Base-by-base conservation (phyloP, 2,113 vertebrate species). In the Casuarius casuarius region DNA sequence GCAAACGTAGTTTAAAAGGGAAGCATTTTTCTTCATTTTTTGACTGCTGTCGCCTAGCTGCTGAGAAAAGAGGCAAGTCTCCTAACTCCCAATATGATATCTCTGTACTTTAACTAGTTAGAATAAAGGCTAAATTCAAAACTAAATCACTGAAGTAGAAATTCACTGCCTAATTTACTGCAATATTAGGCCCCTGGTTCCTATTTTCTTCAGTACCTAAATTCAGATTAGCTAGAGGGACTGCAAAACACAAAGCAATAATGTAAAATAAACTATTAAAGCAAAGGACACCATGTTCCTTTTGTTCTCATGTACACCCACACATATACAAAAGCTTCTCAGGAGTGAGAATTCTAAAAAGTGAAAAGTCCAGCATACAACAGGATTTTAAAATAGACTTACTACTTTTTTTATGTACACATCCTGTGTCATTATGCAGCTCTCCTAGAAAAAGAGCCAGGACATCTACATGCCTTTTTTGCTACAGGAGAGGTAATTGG, bases 221-320 rank as follows among this genome's bases (percentile, higher is more conserved):
- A 97, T 94, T 94, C 93, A 96, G 93, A 96, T 94, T 96, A 95
- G 94, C 97, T 96, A 91, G 90, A 94, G 96, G 62, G 94, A 92
- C 94, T 90, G 74, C 89, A 92, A 96, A 94, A 92, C 77, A 92
- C 87, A 92, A 72, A 95, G 82, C 93, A 95, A 79, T 89, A 91
- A 80, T 92, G 90, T 79, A 96, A 96, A 97, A 90, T 88, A 95
- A 94, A 92, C 85, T 93, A 95, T 87, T 94, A 95, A 93, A 97
- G 94, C 70, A 93, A 98, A 96, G 93, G 95, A 92, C 97, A 97
- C 62, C 51, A 29, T 92, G 92, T 94, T 97, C 91, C 89, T 97
- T 96, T 89, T 84, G 28, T 95, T 95, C 75, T 92, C 49, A 49
- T 72, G 51, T 62, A 68, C 84, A 92, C 94, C 89, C 92, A 89